Evolutionary conservation across 1,140 invertebrate genomes (phyloP).

Genomic region (Zeugodacus cucurbitae): DNA sequence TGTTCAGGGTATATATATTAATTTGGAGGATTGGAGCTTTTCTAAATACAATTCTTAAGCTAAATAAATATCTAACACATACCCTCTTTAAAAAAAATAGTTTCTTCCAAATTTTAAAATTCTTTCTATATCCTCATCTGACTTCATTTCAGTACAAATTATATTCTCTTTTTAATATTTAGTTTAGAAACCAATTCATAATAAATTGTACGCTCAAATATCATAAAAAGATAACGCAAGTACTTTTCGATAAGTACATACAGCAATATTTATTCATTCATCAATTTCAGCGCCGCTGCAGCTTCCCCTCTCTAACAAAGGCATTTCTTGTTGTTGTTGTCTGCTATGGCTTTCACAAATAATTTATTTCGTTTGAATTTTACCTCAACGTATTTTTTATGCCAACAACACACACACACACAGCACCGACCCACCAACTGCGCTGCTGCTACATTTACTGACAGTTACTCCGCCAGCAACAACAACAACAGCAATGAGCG

Average conservation of each 20-base stretch:
- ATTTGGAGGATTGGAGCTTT: too few species aligned
- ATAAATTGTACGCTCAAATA: not conserved
- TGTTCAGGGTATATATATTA: too few species aligned
- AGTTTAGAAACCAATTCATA: not conserved
- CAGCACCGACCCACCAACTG: not conserved
- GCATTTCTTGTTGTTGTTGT: not conserved
- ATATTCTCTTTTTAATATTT: not conserved
- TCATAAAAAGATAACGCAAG: too few species aligned
- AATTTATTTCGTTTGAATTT: slow-evolving; percentile 37
- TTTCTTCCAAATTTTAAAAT: too few species aligned
- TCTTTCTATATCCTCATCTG: too few species aligned
- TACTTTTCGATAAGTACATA: too few species aligned
- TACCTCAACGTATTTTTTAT: slow-evolving; percentile 1
- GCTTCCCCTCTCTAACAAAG: not conserved
- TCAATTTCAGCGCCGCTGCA: not conserved
- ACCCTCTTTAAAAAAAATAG: too few species aligned
- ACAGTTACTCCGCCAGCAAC: not conserved
- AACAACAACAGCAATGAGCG: not conserved
- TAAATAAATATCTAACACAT: too few species aligned
- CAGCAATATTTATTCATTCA: not conserved
- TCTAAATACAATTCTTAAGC: too few species aligned
- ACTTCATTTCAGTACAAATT: too few species aligned
- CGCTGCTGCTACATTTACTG: not conserved
- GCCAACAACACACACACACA: not conserved
- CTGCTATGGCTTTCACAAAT: not conserved